Base-by-base conservation (phyloP, 2,797 vertebrate species). In the Pipistrellus pygmaeus region DNA sequence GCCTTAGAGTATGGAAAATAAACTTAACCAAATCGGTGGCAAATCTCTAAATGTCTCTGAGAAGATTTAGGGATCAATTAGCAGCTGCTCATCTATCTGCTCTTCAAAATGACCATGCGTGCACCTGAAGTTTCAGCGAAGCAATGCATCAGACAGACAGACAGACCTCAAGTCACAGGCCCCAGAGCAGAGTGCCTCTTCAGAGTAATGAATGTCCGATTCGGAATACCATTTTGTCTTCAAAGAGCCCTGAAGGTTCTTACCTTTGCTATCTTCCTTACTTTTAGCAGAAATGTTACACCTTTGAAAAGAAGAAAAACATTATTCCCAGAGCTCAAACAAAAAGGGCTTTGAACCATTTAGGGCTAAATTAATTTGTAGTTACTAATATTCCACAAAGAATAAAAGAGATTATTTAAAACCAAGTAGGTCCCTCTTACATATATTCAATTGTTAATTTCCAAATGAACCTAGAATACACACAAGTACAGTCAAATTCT, bases 271-370 rank as follows among this genome's bases (percentile, higher is more conserved):
- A 96, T 96, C 91, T 96, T 95, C 86, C 91, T 75, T 95, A 53
- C 91, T 60, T 88, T 86, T 96, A 93, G 85, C 90, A 92, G 82
- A 96, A 95, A 96, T 85, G 94, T 72, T 94, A 95, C 82, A 94
- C 92, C 95, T 97, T 96, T 93, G 92, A 94, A 96, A 96, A 96
- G 93, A 91, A 95, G 92, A 88, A 93, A 96, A 95, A 94, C 93
- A 95, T 92, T 88, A 94, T 95, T 93, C 96, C 82, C 94, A 90
- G 71, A 88, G 91, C 75, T 82, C 90, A 96, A 94, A 85, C 64
- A 88, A 88, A 96, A 88, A 95, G 83, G 64, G 35, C 96, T 97
- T 95, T 96, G 96, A 97, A 96, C 91, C 93, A 90, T 94, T 93
- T 71, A 78, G 55, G 51, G 66, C 95, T 93, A 95, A 97, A 95